These are phyloP conservation scores for Coregonus sp. DNA, from an alignment of 2,797 vertebrate species.

Conservation along the genomic window DNA sequence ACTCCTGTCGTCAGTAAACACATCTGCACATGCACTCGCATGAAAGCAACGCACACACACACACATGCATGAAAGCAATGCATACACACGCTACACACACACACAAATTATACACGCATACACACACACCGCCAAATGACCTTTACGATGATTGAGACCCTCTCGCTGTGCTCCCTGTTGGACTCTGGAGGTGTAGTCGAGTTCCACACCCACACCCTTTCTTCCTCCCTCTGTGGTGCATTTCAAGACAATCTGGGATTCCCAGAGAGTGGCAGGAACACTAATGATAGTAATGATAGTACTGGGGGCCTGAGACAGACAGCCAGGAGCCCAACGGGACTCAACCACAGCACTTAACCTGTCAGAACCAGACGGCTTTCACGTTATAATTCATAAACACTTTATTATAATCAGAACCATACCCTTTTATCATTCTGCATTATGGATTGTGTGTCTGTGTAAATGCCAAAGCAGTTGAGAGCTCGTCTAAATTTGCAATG, in stretches of 20 bases:
- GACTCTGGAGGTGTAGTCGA: too few species aligned
- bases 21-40: too few species aligned
- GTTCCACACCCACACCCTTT: too few species aligned
- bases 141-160: neutral
- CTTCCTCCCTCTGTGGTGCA: neutral
- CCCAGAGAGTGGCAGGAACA: neutral
- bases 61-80: too few species aligned
- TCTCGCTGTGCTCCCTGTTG: too few species aligned
- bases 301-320: neutral
- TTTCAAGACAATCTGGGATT: neutral
- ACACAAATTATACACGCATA: neutral
- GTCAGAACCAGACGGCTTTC: neutral
- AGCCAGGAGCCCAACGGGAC: neutral
- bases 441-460: slow-evolving; percentile 15
- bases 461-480: slow-evolving; percentile 13
- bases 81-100: too few species aligned
- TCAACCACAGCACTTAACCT: neutral
- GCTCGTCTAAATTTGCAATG: neutral
- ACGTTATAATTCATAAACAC: neutral
- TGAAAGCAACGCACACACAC: too few species aligned
- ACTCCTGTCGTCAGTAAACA: too few species aligned
- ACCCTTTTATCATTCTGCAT: neutral
- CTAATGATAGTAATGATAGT: neutral
- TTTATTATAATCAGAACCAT: neutral
- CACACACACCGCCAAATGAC: neutral